These are phyloP conservation scores for Eumacrocentrus americanus DNA, from an alignment of 2,888 invertebrate species.

Conservation along the genomic window DNA sequence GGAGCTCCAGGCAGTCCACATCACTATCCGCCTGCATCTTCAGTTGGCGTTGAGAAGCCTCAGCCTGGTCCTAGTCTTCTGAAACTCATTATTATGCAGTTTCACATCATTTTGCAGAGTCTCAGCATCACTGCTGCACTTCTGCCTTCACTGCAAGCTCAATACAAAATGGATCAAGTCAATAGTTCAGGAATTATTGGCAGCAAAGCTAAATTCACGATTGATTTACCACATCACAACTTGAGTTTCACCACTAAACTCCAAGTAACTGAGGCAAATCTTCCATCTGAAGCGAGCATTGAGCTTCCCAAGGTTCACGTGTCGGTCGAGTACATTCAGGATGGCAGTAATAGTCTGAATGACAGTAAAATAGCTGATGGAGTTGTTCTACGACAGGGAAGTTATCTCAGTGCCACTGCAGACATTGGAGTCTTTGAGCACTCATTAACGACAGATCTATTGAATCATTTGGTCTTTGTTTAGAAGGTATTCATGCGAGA, in stretches of 20 bases:
- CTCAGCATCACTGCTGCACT: constrained; percentile 92
- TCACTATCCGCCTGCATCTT: constrained; percentile 53
- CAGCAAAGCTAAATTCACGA: constrained; percentile 90
- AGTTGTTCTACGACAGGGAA: constrained; percentile 86
- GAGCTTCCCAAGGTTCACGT: constrained; percentile 89
- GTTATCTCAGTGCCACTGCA: constrained; percentile 89
- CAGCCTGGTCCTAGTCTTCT: constrained; percentile 67
- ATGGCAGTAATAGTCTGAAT: constrained; percentile 64
- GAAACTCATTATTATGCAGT: constrained; percentile 86
- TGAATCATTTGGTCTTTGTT: constrained; percentile 97
- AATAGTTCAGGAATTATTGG: constrained; percentile 91
- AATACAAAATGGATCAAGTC: constrained; percentile 96
- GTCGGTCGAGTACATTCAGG: constrained; percentile 79
- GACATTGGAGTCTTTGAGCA: constrained; percentile 96
- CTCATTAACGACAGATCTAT: constrained; percentile 93
- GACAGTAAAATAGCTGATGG: constrained; percentile 70
- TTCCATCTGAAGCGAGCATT: constrained; percentile 90
- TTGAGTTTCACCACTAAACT: constrained; percentile 93
- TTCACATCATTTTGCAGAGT: constrained; percentile 84
- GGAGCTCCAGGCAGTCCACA: constrained; percentile 55
- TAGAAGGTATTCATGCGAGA: constrained; percentile 99
- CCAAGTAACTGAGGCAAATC: constrained; percentile 80
- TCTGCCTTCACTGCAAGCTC: constrained; percentile 94
- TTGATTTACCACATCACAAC: constrained; percentile 89
- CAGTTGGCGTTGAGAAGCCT: constrained; percentile 51